Conservation (phyloP, 1,140 invertebrate species). For the Glomeris maerens region DNA sequence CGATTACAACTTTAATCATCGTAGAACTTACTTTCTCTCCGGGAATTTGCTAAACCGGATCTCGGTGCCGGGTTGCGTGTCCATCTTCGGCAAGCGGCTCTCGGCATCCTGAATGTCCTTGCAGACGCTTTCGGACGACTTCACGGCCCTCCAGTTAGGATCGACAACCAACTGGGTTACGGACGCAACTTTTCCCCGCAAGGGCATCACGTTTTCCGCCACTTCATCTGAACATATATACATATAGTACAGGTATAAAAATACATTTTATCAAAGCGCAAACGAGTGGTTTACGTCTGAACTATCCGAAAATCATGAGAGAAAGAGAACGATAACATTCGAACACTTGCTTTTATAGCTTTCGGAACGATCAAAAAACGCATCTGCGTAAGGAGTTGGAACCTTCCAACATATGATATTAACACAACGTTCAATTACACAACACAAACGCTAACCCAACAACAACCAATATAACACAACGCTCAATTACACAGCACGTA, state of each 20-base stretch:
- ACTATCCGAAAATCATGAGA: no score
- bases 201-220: constrained; percentile 21
- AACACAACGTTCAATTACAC: neutral
- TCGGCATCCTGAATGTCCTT: constrained; percentile 2
- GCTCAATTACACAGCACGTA: constrained; percentile 7
- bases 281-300: no score
- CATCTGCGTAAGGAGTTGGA: no score
- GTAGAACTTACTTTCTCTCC: constrained; percentile 38
- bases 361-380: no score
- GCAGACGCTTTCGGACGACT: constrained; percentile 5
- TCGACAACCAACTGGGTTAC: constrained; percentile 10
- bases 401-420: no score
- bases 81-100: constrained; percentile 55
- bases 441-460: neutral
- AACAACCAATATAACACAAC: neutral
- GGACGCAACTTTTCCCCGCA: constrained; percentile 15
- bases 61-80: constrained; percentile 56
- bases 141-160: constrained; percentile 9
- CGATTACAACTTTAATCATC: neutral
- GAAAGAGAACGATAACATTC: no score
- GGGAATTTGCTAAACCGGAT: constrained; percentile 65
- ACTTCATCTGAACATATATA: constrained; percentile 12
- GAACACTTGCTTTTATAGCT: no score
- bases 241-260: neutral
- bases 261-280: no score